phyloP scores from a whole-genome alignment of 1,140 invertebrate genomes.

The Acyrthosiphon pisum region DNA sequence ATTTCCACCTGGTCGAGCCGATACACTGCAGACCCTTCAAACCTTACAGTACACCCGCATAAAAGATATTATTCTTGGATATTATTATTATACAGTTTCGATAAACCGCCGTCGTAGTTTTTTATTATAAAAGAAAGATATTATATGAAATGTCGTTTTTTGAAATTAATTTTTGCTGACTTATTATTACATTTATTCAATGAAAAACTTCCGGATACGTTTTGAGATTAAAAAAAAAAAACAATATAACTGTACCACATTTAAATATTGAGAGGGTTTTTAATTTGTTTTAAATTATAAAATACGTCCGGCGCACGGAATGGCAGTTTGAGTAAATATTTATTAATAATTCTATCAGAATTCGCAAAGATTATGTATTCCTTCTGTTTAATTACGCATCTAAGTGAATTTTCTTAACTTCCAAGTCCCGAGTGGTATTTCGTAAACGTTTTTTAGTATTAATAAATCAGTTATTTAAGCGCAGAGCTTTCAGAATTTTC shows the following conservation, averaged over 20 bases:
- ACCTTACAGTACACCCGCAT: too few relatives aligned
- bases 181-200: constrained; percentile 12
- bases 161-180: constrained; percentile 2
- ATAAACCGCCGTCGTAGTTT: not conserved
- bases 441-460: not conserved
- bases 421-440: not conserved
- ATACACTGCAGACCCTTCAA: not conserved
- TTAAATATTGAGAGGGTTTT: not conserved
- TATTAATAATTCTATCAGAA: constrained; percentile 10
- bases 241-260: not conserved
- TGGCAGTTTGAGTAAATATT: not conserved
- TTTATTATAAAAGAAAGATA: not conserved
- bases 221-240: not conserved
- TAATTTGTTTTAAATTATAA: constrained; percentile 20
- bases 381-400: not conserved
- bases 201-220: not conserved
- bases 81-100: not conserved
- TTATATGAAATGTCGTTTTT: not conserved
- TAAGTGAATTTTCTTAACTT: not conserved
- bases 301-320: not conserved
- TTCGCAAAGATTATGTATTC: not conserved
- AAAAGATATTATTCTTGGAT: too few relatives aligned
- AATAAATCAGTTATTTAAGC: not conserved
- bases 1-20: constrained; percentile 41
- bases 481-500: not conserved